These are phyloP conservation scores for Chrysopilus asiliformis DNA, from an alignment of 2,888 invertebrate genomes.

Conservation along the genomic window DNA sequence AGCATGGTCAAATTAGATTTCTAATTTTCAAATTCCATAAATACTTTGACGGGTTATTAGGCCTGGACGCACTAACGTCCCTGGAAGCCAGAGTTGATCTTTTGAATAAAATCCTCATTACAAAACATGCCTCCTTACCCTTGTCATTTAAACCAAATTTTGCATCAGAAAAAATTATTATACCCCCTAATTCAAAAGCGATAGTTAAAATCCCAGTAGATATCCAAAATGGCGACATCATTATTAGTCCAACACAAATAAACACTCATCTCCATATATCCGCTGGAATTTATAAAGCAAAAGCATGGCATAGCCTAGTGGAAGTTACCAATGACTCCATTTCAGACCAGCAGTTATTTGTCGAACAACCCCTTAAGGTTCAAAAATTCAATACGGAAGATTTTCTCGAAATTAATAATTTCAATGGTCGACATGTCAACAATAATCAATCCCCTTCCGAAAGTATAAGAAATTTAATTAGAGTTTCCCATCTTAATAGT, in stretches of 20 bases:
- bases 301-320: conserved; percentile 11
- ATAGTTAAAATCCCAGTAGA: conserved; percentile 9
- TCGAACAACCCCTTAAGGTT: conserved; percentile 10
- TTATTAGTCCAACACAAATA: too few relatives aligned
- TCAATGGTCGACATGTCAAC: too few relatives aligned
- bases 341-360: conserved; percentile 5
- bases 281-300: too few relatives aligned
- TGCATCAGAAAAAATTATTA: conserved; percentile 6
- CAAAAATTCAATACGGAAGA: too few relatives aligned
- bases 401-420: too few relatives aligned
- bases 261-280: conserved; percentile 6
- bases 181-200: conserved; percentile 8
- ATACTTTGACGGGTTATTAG: conserved; percentile 8
- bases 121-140: conserved; percentile 2
- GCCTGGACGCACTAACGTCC: neutral
- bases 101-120: conserved; percentile 1
- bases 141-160: conserved; percentile 10
- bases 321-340: conserved; percentile 8
- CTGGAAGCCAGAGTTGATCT: conserved; percentile 7
- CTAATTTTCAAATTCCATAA: conserved; percentile 5
- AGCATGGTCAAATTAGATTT: conserved; percentile 5
- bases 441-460: too few relatives aligned
- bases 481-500: too few relatives aligned
- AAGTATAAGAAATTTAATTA: too few relatives aligned
- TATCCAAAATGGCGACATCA: conserved; percentile 7